Base-by-base conservation (phyloP, 2,797 vertebrate genomes). In the Falco novaeseelandiae region DNA sequence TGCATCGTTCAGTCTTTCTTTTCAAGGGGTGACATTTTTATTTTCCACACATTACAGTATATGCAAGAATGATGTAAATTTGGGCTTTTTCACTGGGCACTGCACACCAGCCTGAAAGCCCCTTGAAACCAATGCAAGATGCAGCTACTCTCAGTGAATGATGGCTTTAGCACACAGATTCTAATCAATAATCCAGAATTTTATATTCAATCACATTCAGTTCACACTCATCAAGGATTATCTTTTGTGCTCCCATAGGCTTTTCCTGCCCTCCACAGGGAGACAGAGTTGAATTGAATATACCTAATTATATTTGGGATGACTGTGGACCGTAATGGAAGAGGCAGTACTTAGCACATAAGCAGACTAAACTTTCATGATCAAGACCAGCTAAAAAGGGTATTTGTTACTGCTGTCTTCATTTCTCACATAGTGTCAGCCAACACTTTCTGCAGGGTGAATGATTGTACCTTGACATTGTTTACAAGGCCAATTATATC, bases 141-240 rank as follows among this genome's bases (percentile, higher is more conserved):
- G 19, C 55, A 97, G 76, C 78, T 79, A 87, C 77, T 88, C 89
- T 87, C 93, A 74, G 87, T 95, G 96, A 97, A 95, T 67, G 80
- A 97, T 96, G 89, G 90, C 44, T 96, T 94, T 76, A 93, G 65
- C 93, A 74, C 89, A 87, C 83, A 91, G 67, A 71, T 93, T 97
- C 96, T 93, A 96, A 97, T 98, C 97, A 97, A 97, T 98, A 98
- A 97, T 95, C 97, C 87, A 94, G 95, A 95, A 94, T 96, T 97
- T 97, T 94, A 85, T 97, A 97, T 98, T 98, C 97, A 97, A 92
- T 97, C 95, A 92, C 73, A 91, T 97, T 97, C 97, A 79, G 83
- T 95, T 92, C 42, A 59, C 95, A 97, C 81, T 97, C 97, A 96
- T 96, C 83, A 78, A 96, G 96, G 94, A 97, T 97, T 97, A 97